Evolutionary conservation across 2,113 vertebrate genomes (phyloP).

Genomic region (Cyprinus carpio): DNA sequence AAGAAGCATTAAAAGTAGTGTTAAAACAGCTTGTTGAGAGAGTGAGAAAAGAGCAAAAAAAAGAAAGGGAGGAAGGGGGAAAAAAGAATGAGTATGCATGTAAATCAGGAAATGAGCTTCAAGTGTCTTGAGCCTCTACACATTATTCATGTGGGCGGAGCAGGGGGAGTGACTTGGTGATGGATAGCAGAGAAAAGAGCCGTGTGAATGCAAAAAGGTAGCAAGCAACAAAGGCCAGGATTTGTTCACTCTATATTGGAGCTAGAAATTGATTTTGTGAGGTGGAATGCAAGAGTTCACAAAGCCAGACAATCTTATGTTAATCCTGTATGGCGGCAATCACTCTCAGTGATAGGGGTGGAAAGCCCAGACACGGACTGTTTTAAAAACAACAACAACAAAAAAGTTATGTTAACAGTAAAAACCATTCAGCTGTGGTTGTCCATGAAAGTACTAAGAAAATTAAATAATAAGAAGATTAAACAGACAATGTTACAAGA

Average conservation of each 20-base stretch:
- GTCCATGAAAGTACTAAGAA: neutral
- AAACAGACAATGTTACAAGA: neutral
- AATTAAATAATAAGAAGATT: neutral
- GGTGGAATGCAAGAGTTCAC: constrained; percentile 1
- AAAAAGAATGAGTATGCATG: neutral
- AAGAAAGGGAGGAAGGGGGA: neutral
- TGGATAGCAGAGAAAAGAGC: neutral
- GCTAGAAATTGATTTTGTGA: constrained; percentile 24
- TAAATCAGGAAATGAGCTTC: neutral
- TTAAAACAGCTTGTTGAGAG: constrained; percentile 11
- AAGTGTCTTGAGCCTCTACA: neutral
- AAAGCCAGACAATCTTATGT: neutral
- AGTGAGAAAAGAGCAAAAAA: neutral
- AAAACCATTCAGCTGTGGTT: neutral
- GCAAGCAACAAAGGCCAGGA: constrained; percentile 5
- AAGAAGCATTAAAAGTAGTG: neutral
- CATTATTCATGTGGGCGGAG: neutral
- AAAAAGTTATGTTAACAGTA: neutral
- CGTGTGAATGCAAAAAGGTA: neutral
- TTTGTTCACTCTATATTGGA: neutral
- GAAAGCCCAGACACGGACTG: neutral
- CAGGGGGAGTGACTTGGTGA: constrained; percentile 9
- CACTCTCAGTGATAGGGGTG: neutral
- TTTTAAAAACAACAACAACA: neutral
- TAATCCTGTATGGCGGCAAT: neutral